Evolutionary conservation across 1,140 invertebrate genomes (phyloP).

Genomic region (Drosophila nigromelanica): DNA sequence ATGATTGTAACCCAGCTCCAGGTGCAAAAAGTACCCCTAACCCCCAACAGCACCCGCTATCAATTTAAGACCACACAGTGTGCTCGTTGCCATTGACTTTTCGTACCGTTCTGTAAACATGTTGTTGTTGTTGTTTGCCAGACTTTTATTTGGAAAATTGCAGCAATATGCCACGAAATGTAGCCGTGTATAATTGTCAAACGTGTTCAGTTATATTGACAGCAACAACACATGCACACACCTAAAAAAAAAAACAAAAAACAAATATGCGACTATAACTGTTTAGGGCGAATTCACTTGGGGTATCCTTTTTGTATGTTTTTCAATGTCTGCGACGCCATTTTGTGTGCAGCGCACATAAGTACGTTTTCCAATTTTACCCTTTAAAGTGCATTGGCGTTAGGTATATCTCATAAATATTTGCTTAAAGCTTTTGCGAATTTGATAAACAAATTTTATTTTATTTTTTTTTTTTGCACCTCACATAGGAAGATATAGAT

Average conservation of each 20-base stretch:
- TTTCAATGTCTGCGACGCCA: conserved; percentile 53
- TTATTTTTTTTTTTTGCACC: neutral
- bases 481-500: too few species aligned
- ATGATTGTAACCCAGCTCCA: conserved; percentile 25
- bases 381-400: conserved; percentile 45
- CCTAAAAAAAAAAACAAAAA: too few species aligned
- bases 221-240: conserved; percentile 25
- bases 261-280: conserved; percentile 5
- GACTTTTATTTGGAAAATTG: conserved; percentile 57
- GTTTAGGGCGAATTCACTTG: conserved; percentile 65
- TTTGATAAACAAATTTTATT: too few species aligned
- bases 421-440: too few species aligned
- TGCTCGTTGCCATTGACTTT: conserved; percentile 52
- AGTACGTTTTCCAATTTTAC: conserved; percentile 67
- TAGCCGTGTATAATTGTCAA: conserved; percentile 81
- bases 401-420: conserved; percentile 67
- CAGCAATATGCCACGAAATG: conserved; percentile 76
- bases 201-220: conserved; percentile 76
- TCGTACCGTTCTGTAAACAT: conserved; percentile 28
- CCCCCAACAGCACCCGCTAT: conserved; percentile 32
- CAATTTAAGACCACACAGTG: conserved; percentile 66
- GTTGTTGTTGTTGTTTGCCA: conserved; percentile 36
- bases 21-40: neutral
- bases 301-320: conserved; percentile 46
- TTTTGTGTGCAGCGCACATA: conserved; percentile 54